Evolutionary conservation across 2,113 vertebrate species (phyloP).

Genomic region (Notarius quadriscutis): DNA sequence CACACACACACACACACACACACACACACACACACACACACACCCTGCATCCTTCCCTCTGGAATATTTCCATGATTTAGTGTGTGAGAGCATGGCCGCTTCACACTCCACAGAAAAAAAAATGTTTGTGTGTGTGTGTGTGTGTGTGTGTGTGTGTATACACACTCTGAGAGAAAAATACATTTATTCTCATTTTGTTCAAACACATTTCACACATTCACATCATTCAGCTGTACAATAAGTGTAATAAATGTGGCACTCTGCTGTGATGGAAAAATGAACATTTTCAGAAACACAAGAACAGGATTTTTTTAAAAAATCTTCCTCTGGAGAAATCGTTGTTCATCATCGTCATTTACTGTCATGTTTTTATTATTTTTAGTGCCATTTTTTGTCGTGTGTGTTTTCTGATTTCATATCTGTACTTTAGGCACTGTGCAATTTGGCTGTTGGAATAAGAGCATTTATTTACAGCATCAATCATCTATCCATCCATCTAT

Average conservation of each 20-base stretch:
- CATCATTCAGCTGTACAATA: neutral
- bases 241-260: no score
- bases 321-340: no score
- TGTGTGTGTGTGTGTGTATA: neutral
- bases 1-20: no score
- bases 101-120: neutral
- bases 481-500: neutral
- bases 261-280: neutral
- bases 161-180: neutral
- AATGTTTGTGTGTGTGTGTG: neutral
- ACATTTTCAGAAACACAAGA: neutral
- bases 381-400: neutral
- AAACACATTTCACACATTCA: neutral
- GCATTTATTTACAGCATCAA: neutral
- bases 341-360: neutral
- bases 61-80: constrained; percentile 8
- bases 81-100: neutral
- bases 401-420: neutral
- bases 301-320: neutral
- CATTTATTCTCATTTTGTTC: neutral
- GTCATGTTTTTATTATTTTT: neutral
- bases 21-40: neutral
- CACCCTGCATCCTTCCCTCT: neutral
- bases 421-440: neutral
- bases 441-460: neutral